These are phyloP conservation scores for Brachionus paranguensis DNA, from an alignment of 1,140 invertebrate species.

Conservation along the genomic window DNA sequence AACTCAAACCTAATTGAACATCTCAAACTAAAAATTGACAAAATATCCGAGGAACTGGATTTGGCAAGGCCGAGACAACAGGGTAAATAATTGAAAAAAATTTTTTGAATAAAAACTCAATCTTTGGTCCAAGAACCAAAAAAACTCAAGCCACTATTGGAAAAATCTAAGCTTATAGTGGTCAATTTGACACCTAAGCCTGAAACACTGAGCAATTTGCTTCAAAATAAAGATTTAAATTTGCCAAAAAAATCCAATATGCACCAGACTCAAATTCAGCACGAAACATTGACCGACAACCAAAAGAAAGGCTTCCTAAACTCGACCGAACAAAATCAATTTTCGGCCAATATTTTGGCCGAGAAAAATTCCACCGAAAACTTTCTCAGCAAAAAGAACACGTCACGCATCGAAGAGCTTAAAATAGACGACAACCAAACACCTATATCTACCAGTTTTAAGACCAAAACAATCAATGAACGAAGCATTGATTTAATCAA, in stretches of 20 bases:
- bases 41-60: constrained; percentile 3
- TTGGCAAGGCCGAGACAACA: neutral
- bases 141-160: neutral
- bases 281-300: neutral
- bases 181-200: constrained; percentile 13
- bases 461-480: neutral
- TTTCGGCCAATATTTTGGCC: neutral
- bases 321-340: neutral
- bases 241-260: neutral
- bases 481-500: neutral
- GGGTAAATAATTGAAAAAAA: too few relatives aligned
- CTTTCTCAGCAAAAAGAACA: neutral
- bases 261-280: neutral
- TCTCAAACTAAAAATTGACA: constrained; percentile 1
- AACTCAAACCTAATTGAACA: constrained; percentile 1
- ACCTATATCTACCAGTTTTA: constrained; percentile 8
- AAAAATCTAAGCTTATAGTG: constrained; percentile 16
- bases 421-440: constrained; percentile 23
- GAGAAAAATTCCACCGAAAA: neutral
- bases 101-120: neutral
- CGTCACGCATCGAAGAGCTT: neutral
- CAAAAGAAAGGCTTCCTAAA: constrained; percentile 16
- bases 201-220: neutral
- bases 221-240: neutral
- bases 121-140: neutral